phyloP scores from a whole-genome alignment of 2,113 vertebrate species.

The Mystacornis crossleyi region DNA sequence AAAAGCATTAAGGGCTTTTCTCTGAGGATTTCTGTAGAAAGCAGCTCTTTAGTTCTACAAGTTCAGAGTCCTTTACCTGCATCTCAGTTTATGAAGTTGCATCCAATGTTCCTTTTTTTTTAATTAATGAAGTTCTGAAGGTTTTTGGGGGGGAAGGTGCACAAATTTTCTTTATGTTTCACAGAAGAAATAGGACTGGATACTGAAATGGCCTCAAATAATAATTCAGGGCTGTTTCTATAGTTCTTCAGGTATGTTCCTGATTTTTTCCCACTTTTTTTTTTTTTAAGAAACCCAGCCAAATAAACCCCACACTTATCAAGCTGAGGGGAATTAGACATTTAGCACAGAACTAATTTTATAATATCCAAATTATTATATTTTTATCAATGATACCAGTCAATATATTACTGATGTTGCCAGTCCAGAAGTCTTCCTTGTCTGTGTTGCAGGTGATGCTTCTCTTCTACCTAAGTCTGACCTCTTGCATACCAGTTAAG shows the following conservation, averaged over 20 bases:
- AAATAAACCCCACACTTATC: fast-evolving
- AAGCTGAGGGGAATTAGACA: not conserved
- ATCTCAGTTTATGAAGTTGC: not conserved
- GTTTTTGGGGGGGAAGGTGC: not conserved
- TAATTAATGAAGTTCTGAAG: not conserved
- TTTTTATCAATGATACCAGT: not conserved
- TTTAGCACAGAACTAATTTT: not conserved
- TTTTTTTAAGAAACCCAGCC: not conserved
- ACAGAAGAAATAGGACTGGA: not conserved
- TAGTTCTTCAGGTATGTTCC: not conserved
- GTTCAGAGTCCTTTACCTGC: not conserved
- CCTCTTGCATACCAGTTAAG: not conserved
- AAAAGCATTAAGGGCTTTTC: not conserved
- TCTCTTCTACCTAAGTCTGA: not conserved
- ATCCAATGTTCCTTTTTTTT: not conserved
- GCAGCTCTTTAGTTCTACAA: not conserved
- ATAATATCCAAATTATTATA: not conserved
- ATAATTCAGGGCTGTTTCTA: not conserved
- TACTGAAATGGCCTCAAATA: not conserved
- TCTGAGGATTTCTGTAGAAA: not conserved
- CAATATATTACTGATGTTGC: not conserved
- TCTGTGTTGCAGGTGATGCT: not conserved
- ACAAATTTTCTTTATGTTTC: not conserved
- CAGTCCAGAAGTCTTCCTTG: not conserved
- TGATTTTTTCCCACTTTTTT: not conserved